Conservation (phyloP, 92 coral and sea anemone genomes). For the Anthopleura xanthogrammica region DNA sequence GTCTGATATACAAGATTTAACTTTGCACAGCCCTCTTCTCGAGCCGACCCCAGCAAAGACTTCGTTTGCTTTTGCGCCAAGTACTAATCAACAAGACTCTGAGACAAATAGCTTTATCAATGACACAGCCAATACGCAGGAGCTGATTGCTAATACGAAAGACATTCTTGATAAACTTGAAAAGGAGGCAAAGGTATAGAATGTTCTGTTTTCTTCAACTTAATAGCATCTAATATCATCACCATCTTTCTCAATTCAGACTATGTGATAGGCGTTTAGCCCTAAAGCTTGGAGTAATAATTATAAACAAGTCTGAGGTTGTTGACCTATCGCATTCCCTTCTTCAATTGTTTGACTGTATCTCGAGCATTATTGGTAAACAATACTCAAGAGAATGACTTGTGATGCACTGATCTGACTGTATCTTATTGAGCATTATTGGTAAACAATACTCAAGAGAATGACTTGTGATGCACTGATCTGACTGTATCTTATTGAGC, state of each 20-base stretch:
- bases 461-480: no score
- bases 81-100: constrained; percentile 2
- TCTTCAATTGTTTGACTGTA: background rate
- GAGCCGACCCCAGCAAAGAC: constrained; percentile 3
- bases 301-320: no score
- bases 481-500: background rate
- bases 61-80: background rate
- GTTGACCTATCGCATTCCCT: no score
- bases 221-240: no score
- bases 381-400: no score
- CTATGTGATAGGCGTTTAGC: no score
- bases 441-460: no score
- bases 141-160: constrained; percentile 64
- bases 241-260: no score
- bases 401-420: no score
- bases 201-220: background rate
- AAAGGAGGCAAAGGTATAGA: constrained; percentile 68
- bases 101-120: constrained; percentile 27
- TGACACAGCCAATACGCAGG: constrained; percentile 64
- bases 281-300: no score
- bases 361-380: background rate
- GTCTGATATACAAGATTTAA: constrained; percentile 14
- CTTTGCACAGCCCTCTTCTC: constrained; percentile 16
- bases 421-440: no score
- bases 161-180: constrained; percentile 66